Evolutionary conservation across 2,888 invertebrate genomes (phyloP).

Genomic region (Latrodectus hesperus): DNA sequence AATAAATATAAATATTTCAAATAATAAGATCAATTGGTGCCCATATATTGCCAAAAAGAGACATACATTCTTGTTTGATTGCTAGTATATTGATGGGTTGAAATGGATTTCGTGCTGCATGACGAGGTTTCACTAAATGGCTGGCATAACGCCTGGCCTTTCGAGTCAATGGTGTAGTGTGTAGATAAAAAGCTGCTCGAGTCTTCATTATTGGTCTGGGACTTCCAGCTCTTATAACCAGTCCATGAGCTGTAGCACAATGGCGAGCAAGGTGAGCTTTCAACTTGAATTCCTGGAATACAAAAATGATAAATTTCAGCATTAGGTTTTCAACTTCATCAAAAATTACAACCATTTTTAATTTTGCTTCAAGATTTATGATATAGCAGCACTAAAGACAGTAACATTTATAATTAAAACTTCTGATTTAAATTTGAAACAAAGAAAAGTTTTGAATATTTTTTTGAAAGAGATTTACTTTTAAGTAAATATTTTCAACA

Average conservation of each 20-base stretch:
- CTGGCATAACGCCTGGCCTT: slow-evolving; percentile 90
- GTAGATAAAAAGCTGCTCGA: slow-evolving; percentile 94
- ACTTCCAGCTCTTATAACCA: slow-evolving; percentile 80
- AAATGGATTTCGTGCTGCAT: slow-evolving; percentile 90
- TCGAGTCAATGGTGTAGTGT: slow-evolving; percentile 91
- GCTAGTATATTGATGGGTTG: slow-evolving; percentile 79
- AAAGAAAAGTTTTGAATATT: not conserved
- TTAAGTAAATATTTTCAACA: too few species aligned
- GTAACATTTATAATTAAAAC: not conserved
- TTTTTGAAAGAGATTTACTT: too few species aligned
- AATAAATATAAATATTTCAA: not conserved
- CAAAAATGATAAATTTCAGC: not conserved
- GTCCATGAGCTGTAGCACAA: slow-evolving; percentile 92
- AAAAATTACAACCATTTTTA: not conserved
- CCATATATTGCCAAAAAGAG: slow-evolving; percentile 6
- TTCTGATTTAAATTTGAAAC: not conserved
- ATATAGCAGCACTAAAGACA: not conserved
- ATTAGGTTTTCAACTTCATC: not conserved
- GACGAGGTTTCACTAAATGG: slow-evolving; percentile 80
- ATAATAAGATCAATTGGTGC: not conserved
- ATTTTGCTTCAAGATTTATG: too few species aligned
- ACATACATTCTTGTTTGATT: slow-evolving; percentile 89
- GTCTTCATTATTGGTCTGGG: slow-evolving; percentile 97
- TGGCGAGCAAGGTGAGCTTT: slow-evolving; percentile 95
- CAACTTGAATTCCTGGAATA: slow-evolving; percentile 86